Base-by-base conservation (phyloP, 2,888 invertebrate species). In the Mamestra brassicae region DNA sequence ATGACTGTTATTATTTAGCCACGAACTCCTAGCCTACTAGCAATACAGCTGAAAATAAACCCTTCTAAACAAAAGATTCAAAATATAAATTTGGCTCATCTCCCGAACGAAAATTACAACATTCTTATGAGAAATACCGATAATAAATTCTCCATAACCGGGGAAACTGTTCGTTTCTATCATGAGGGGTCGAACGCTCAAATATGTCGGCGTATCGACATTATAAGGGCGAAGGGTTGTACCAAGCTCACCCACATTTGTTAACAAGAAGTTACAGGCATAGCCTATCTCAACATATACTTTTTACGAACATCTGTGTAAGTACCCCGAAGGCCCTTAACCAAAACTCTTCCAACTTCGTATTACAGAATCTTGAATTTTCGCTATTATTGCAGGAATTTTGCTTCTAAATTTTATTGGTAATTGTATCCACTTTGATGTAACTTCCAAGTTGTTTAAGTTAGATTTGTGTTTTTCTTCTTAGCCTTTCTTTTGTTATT, bases 201-300 rank as follows among this genome's bases (percentile, higher is more conserved):
- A 90, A 92, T 90, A 90, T 88, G 89, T 87, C 85, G 88, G 87
- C 84, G 85, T 88, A 90, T 86, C 87, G 89, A 88, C 87, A 86
- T 89, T 89, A 90, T 89, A 87, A 83, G 77, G 88, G 87, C 80
- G 80, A 88, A 88, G 86, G 90, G 90, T 88, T 80, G 67, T 66
- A 54, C 82, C 71, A 84, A 78, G 66, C 66, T 77, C 62, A 76
- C 85, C 85, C 85, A 76, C 83, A 87, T 89, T 88, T 86, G 87
- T 86, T 87, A 84, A 80, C 81, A 84, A 77, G 77, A 87, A 86
- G 74, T 71, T 84, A 80, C 75, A 73, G 74, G 78, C 62, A 54
- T 65, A 60, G 68, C 78, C 75, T 80, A 87, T 89, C 80, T 85
- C 64, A 61, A 70, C 47, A 75, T 80, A 76, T 78, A 76, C 67